Evolutionary conservation across 1,140 invertebrate genomes (phyloP), one percentile per base, ranked within the genome.

Genomic region (Lineus longissimus): DNA sequence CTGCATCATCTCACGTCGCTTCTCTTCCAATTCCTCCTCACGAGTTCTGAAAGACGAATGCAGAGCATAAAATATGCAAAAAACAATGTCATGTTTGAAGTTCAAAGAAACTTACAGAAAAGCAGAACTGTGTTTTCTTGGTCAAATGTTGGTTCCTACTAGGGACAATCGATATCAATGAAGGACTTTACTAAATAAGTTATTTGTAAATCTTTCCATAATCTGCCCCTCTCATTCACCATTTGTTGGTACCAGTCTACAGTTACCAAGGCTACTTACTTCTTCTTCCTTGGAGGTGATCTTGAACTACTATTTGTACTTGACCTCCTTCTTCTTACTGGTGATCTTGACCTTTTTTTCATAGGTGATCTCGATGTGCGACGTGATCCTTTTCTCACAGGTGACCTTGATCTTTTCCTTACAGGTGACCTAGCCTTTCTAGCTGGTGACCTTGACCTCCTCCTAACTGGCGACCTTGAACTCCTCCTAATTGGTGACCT

Each of bases 1-100:
- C 29, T 84, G 78, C 84, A 90, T 88, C 93, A 96, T 96, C 82
- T 93, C 91, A 55, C 85, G 83, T 63, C 90, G 78, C 60, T 84
- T 83, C 51, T 82, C 82, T 73, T 92, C 87, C 67, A 88, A 89
- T 76, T 94, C 92, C 67, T 87, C 84, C 64, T 88, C 87, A 13
- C 84, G 83, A 54, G 90, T 80, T 22, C 67, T 69, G 47, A n/a
- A 61, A 63, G 51, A n/a, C 6, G 27, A 30, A 19, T 4, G n/a
- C 27, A 25, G 6, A 30, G 22, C 9, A 58, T 22, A 58, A 4
- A 40, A 58, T 31, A 47, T 58, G 6, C 15, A 30, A 29, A 4
- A 36, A 36, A 4, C 15, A 4, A 15, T 36, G 33, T 36, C 33
- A 36, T 43, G 41, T 15, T 43, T 43, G 41, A 43, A n/a, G n/a